phyloP scores from a whole-genome alignment of 2,113 vertebrate genomes.

The Gymnogyps californianus region DNA sequence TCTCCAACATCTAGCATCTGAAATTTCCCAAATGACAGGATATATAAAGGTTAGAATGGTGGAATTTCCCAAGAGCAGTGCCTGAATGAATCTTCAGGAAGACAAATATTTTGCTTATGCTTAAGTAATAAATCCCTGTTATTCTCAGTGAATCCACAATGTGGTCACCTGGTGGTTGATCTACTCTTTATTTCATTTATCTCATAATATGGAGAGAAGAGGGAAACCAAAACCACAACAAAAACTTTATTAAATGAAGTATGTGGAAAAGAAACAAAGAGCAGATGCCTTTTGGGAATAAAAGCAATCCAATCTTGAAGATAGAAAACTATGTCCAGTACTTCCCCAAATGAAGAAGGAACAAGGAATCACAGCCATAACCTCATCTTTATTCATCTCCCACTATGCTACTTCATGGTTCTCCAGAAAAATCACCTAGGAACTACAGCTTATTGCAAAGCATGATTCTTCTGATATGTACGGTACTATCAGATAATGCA shows the following conservation, averaged over 20 bases:
- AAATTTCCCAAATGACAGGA: background rate
- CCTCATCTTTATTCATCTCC: slow-evolving; percentile 5
- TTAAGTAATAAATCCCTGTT: background rate
- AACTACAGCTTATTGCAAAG: background rate
- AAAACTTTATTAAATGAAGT: background rate
- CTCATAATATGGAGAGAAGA: background rate
- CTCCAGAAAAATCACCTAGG: background rate
- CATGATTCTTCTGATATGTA: background rate
- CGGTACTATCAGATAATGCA: background rate
- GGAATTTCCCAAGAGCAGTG: background rate
- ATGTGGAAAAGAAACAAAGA: background rate
- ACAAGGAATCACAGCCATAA: background rate
- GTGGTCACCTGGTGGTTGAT: background rate
- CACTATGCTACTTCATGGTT: background rate
- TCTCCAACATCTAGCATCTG: background rate
- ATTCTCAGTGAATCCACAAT: background rate
- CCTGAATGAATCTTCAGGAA: background rate
- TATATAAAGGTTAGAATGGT: background rate
- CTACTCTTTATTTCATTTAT: background rate
- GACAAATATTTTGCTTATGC: background rate
- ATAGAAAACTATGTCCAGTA: background rate
- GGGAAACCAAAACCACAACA: background rate
- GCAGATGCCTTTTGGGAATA: background rate
- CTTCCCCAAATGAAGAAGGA: background rate
- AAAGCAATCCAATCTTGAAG: background rate